Evolutionary conservation across 2,797 vertebrate species (phyloP), one percentile per base, ranked within the genome.

Genomic region (Enteromius viviparus): DNA sequence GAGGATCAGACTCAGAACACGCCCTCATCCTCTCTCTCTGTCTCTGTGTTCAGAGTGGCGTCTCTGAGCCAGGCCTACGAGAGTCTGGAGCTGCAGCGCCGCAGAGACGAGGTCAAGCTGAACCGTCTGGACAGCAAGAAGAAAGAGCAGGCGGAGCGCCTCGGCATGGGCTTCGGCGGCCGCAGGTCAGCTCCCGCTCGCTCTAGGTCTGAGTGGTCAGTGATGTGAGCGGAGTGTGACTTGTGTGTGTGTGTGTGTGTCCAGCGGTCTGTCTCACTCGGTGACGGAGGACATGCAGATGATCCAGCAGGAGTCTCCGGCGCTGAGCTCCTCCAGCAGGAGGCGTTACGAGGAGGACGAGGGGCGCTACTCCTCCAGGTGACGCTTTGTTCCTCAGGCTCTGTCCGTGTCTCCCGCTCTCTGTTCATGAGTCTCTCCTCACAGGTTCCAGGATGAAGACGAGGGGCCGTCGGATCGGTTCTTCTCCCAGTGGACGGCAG

Each of bases 181-280:
- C 94, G 97, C 84, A 96, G 96, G 98, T 98, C 86, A 0, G 88
- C 40, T 9, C 40, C 9, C 40, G 40, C 40, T 42, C 40, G 40
- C 34, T 42, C 40, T 10, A 42, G 40, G 1, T 42, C 7, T 42
- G 9, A 10, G 40, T 42, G 40, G 6, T 37, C 34, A 37, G 34
- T 37, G 34, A 37, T 37, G 10, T 68, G 62, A n/a, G 9, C 3
- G 32, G 45, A 12, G 11, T n/a, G 29, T 68, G 23, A 53, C 53
- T 19, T 4, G 40, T 42, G 40, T 42, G 40, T 42, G 40, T 42
- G 9, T 42, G 40, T 42, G 40, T 42, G 37, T 64, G 1, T 78
- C 3, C 77, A 99, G 98, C 77, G 96, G 94, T 21, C 93, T 99
- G 89, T 99, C 98, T 60, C 98, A 99, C 87, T 99, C 98, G 0